Evolutionary conservation across 2,888 invertebrate genomes (phyloP), one percentile per base, ranked within the genome.

Genomic region (Amphipyra berbera): DNA sequence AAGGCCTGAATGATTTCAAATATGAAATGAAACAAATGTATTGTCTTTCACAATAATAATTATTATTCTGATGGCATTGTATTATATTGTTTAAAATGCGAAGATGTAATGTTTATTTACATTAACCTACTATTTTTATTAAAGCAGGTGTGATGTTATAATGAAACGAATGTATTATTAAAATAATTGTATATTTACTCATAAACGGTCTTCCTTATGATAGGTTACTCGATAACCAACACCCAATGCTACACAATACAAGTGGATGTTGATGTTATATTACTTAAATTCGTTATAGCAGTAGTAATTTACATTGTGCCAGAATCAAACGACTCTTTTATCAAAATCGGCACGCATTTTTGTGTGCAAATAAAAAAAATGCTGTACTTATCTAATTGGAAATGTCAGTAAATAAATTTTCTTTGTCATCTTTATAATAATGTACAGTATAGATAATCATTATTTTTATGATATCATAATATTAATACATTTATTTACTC

Each of bases 171-270:
- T 74, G 71, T 81, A 15, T 55, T 68, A 75, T 79, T 86, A 86
- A 89, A 91, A 89, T 89, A 88, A 85, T 86, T 90, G 83, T 90
- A 89, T 91, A 90, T 91, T 92, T 89, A 90, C 85, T 91, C 88
- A 88, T 90, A 93, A 86, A 92, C 82, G 85, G 79, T 86, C 83
- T 86, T 88, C 81, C 91, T 91, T 91, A 93, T 80, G 86, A 85
- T 94, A 94, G 89, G 92, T 94, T 94, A 95, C 89, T 90, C 82
- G 80, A 88, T 86, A 89, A 90, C 93, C 93, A 94, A 94, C 93
- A 94, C 92, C 93, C 92, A 88, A 85, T 83, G 83, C 86, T 88
- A 93, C 83, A 88, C 78, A 85, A 83, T 84, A 87, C 81, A 87
- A 83, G 83, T 79, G 93, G 93, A 91, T 93, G 93, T 90, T 90